These are phyloP conservation scores for Rhabdomys pumilio DNA, from an alignment of 2,797 vertebrate species.

Conservation along the genomic window DNA sequence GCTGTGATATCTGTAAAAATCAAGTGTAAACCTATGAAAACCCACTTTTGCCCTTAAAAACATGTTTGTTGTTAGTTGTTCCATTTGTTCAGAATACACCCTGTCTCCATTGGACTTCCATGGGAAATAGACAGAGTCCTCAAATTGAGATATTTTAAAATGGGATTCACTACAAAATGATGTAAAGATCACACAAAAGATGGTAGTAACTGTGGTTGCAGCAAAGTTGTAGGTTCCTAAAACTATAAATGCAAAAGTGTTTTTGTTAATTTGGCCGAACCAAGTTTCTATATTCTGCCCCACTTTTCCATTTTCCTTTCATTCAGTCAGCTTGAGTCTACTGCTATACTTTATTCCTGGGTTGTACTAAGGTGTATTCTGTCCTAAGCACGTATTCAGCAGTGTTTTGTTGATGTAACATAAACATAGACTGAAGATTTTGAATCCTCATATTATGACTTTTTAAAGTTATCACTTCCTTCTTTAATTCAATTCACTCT, in stretches of 20 bases:
- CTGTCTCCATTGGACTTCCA: background rate
- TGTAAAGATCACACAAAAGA: background rate
- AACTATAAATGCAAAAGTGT: background rate
- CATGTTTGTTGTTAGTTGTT: background rate
- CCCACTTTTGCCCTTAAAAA: constrained; percentile 18
- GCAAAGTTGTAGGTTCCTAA: background rate
- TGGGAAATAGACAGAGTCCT: background rate
- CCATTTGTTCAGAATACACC: constrained; percentile 31
- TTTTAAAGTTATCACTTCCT: background rate
- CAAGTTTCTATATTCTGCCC: background rate
- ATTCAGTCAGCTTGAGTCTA: background rate
- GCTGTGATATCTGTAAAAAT: background rate
- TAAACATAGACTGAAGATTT: background rate
- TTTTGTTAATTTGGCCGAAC: background rate
- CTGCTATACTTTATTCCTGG: background rate
- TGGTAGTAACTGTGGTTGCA: background rate
- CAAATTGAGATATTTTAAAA: background rate
- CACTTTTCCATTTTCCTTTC: background rate
- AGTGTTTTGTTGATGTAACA: background rate
- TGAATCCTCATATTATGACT: background rate
- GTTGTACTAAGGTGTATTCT: background rate
- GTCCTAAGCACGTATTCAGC: background rate
- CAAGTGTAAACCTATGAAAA: background rate
- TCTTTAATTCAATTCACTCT: background rate
- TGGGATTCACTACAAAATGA: background rate